Evolutionary conservation across 2,797 vertebrate species (phyloP), one percentile per base, ranked within the genome.

Genomic region (Sebastes flavidus): DNA sequence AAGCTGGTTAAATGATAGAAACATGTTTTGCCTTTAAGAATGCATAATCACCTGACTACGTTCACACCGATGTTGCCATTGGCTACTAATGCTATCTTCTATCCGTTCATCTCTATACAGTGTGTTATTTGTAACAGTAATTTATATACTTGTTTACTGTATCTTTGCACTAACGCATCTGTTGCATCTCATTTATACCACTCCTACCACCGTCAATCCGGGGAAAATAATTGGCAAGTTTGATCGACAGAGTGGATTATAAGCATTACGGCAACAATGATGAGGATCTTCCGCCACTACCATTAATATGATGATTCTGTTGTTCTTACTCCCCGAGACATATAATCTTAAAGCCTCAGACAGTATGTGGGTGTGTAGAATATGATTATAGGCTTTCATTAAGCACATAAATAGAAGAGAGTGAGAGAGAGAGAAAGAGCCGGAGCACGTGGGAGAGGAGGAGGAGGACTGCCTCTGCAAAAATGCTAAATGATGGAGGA

Each of bases 341-440:
- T 89, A 88, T 92, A 92, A 93, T 93, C 93, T 88, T 87, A 89
- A 89, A 89, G 81, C 88, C 80, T 87, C 56, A 65, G 78, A 88
- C 77, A 78, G 81, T 85, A 77, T 80, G 92, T 88, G 88, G 91
- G 91, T 74, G 92, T 89, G 89, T 87, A 87, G 91, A 90, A 91
- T 87, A 89, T 94, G 92, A 94, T 94, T 94, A 94, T 84, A 86
- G 89, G 84, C 89, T 93, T 92, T 91, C 83, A 91, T 91, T 91
- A 88, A 74, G 68, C 69, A 90, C 84, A 87, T 89, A 89, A 88
- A 91, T 88, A 91, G 78, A 83, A 78, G 68, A 75, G 78, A 66
- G 79, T 78, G 82, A 70, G 82, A 70, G 32, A 36, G 58, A 78
- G 66, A 75, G 78, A 66, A 77, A 80, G 82, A 71, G 82, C 52